Evolutionary conservation across 2,888 invertebrate genomes (phyloP).

Genomic region (Tetranychus piercei): DNA sequence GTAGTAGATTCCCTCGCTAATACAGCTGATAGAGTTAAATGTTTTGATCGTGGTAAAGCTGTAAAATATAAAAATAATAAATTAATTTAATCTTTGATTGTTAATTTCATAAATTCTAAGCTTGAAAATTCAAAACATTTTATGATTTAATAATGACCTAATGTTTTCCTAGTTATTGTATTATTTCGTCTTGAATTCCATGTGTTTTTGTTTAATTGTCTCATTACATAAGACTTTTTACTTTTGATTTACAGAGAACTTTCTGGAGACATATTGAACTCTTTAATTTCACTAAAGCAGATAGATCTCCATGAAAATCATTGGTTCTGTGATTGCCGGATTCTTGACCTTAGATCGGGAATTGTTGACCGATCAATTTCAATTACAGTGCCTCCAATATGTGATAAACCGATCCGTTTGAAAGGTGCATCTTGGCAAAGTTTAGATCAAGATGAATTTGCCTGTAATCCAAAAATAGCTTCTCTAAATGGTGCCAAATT

Average conservation of each 20-base stretch:
- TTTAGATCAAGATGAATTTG: slow-evolving; percentile 26
- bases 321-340: slow-evolving; percentile 59
- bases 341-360: slow-evolving; percentile 63
- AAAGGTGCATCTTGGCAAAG: slow-evolving; percentile 22
- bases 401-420: slow-evolving; percentile 42
- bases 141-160: too few species aligned
- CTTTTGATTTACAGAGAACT: slow-evolving; percentile 13
- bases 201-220: too few species aligned
- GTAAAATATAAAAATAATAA: too few species aligned
- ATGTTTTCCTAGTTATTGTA: too few species aligned
- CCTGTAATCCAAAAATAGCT: slow-evolving; percentile 24
- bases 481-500: slow-evolving; percentile 38
- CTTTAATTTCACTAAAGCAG: slow-evolving; percentile 21
- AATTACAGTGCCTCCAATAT: slow-evolving; percentile 55
- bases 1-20: too few species aligned
- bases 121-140: too few species aligned
- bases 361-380: slow-evolving; percentile 55
- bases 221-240: background rate
- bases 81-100: too few species aligned
- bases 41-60: too few species aligned
- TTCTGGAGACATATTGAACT: slow-evolving; percentile 22
- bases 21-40: too few species aligned
- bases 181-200: too few species aligned
- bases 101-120: too few species aligned
- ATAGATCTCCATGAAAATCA: slow-evolving; percentile 22